phyloP scores from a whole-genome alignment of 1,140 invertebrate species.

The Pseudomyrmex gracilis region DNA sequence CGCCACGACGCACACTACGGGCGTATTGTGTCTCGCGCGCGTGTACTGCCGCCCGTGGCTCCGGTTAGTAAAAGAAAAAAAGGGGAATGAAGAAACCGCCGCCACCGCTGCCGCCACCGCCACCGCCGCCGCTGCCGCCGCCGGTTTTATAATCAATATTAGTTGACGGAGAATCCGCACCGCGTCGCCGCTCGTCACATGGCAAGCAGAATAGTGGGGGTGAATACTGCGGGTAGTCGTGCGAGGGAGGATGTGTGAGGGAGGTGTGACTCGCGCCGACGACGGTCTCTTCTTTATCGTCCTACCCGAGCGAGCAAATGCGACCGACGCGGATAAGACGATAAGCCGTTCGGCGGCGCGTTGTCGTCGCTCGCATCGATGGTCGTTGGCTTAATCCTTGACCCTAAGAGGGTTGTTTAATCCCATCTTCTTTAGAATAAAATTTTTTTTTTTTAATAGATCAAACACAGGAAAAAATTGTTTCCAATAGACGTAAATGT shows the following conservation, averaged over 20 bases:
- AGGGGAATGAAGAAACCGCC: constrained; percentile 50
- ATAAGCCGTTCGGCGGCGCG: constrained; percentile 28
- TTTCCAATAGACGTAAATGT: neutral
- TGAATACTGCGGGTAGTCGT: no score
- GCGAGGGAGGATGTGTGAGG: constrained; percentile 4
- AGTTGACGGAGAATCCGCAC: constrained; percentile 76
- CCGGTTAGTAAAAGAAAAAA: constrained; percentile 53
- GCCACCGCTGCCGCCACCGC: constrained; percentile 44
- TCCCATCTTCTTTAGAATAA: neutral
- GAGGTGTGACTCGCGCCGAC: constrained; percentile 1
- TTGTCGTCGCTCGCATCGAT: constrained; percentile 18
- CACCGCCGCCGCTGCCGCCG: constrained; percentile 34
- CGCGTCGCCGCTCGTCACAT: constrained; percentile 72
- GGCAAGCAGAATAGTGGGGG: constrained; percentile 5
- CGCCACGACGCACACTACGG: constrained; percentile 48
- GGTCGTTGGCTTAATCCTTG: constrained; percentile 31
- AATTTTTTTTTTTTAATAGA: constrained; percentile 6
- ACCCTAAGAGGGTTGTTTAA: constrained; percentile 19
- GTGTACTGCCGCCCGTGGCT: constrained; percentile 63
- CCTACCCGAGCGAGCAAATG: constrained; percentile 7
- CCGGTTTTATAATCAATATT: constrained; percentile 83
- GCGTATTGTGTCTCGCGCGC: constrained; percentile 47
- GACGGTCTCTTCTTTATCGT: constrained; percentile 53
- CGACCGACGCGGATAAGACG: constrained; percentile 20
- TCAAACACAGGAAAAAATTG: no score